Base-by-base conservation (phyloP, 2,888 invertebrate genomes). In the Falcaria lacertinaria region DNA sequence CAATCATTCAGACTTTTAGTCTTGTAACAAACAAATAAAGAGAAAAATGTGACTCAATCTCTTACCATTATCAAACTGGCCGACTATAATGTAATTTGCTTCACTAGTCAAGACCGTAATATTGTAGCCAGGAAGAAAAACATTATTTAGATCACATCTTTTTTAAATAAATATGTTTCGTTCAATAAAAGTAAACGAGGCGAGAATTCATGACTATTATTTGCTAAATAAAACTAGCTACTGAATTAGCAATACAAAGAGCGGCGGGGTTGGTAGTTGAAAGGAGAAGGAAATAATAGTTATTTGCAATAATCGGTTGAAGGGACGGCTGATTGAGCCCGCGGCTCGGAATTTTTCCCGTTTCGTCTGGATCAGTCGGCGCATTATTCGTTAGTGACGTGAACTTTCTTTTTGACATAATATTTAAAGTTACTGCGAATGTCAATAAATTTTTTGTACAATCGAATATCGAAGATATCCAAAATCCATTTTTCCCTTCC, bases 321-420 rank as follows among this genome's bases (percentile, higher is more conserved):
- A 83, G 87, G 89, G 88, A 84, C 69, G 86, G 74, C 74, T 88
- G 87, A 88, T 88, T 88, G 85, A 83, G 80, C 86, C 78, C 70
- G 67, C 69, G 81, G 83, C 75, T 50, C 52, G 55, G 54, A 63
- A 65, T 74, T 80, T 76, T 80, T 80, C 67, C 61, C 71, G 65
- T 65, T 78, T 80, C 72, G 68, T 67, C 57, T 63, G 64, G 59
- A 57, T 57, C 61, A 60, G 62, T 64, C 52, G 51, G 52, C 52
- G 44, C 61, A 54, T 60, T 64, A 61, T 61, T 64, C 58, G 57
- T 62, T 66, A 60, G 36, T 40, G 8, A 17, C 22, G 16, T 37
- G 5, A 1, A 19, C 22, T 36, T 36, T 19, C 19, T 2, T 16
- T 14, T 37, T n/a, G 7, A 33, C n/a, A n/a, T n/a, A n/a, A n/a